Evolutionary conservation across 2,797 vertebrate genomes (phyloP).

Genomic region (Saxicola maurus): DNA sequence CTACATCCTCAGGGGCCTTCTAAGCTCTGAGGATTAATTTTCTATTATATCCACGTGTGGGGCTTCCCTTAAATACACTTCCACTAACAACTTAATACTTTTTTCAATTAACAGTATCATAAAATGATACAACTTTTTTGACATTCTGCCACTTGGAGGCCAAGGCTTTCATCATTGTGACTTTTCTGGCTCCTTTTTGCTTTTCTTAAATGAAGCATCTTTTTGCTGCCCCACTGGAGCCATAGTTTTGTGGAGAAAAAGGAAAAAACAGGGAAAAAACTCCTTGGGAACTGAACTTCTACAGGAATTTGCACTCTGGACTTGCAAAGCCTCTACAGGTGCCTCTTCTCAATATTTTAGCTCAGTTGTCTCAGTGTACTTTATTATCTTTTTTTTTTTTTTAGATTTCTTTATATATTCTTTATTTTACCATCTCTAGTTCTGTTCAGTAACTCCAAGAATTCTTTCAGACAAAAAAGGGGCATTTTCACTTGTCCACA

Average conservation of each 20-base stretch:
- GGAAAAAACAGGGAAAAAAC: rapidly evolving
- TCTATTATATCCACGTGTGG: slow-evolving; percentile 31
- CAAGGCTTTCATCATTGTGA: neutral
- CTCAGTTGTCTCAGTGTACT: neutral
- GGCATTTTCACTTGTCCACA: neutral
- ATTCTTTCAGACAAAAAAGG: neutral
- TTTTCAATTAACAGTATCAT: slow-evolving; percentile 17
- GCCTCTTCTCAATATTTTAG: neutral
- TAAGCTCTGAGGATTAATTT: slow-evolving; percentile 58
- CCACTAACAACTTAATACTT: slow-evolving; percentile 43
- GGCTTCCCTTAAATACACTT: slow-evolving; percentile 59
- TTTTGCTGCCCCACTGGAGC: neutral
- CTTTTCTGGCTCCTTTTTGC: neutral
- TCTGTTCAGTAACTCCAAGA: neutral
- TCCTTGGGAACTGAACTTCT: neutral
- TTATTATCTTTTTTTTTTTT: neutral
- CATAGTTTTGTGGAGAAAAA: neutral
- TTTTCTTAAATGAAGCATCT: neutral
- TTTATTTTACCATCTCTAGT: neutral
- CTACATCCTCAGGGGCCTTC: slow-evolving; percentile 46
- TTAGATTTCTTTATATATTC: neutral
- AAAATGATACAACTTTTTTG: neutral
- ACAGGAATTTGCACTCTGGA: neutral
- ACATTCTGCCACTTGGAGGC: neutral
- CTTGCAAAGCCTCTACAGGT: neutral